Evolutionary conservation across 2,113 vertebrate species (phyloP).

Genomic region (Damaliscus lunatus): DNA sequence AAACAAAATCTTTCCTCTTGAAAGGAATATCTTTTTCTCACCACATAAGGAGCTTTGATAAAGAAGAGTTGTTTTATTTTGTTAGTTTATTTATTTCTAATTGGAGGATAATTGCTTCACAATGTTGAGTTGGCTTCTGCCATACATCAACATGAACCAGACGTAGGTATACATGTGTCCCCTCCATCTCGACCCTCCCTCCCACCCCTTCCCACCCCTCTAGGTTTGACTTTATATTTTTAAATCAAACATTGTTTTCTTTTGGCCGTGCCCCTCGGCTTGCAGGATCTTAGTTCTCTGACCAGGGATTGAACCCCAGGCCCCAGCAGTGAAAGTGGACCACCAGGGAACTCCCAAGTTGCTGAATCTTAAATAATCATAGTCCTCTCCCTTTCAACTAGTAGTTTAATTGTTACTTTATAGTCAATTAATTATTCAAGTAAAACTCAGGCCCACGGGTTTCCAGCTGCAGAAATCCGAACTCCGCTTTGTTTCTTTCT

Average conservation of each 20-base stretch:
- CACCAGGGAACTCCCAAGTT: neutral
- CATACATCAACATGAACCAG: neutral
- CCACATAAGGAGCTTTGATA: neutral
- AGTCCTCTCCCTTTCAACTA: neutral
- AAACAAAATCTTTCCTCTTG: neutral
- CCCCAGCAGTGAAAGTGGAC: neutral
- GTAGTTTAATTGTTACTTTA: neutral
- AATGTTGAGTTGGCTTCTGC: neutral
- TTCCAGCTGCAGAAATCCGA: neutral
- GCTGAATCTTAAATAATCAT: neutral
- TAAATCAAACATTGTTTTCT: neutral
- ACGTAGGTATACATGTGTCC: fast-evolving
- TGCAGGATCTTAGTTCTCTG: neutral
- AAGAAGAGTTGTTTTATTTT: neutral
- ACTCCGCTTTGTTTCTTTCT: neutral
- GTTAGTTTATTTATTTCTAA: neutral
- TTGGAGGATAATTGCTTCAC: neutral
- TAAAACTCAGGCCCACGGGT: neutral
- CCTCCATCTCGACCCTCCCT: neutral
- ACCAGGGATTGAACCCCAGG: fast-evolving
- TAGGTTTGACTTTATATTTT: neutral
- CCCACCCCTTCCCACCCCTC: neutral
- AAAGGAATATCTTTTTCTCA: neutral
- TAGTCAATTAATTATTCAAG: neutral
- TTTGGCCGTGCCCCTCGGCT: neutral